These are phyloP conservation scores for Tauraco hartlaubi DNA, from an alignment of 2,797 vertebrate species.

Conservation along the genomic window DNA sequence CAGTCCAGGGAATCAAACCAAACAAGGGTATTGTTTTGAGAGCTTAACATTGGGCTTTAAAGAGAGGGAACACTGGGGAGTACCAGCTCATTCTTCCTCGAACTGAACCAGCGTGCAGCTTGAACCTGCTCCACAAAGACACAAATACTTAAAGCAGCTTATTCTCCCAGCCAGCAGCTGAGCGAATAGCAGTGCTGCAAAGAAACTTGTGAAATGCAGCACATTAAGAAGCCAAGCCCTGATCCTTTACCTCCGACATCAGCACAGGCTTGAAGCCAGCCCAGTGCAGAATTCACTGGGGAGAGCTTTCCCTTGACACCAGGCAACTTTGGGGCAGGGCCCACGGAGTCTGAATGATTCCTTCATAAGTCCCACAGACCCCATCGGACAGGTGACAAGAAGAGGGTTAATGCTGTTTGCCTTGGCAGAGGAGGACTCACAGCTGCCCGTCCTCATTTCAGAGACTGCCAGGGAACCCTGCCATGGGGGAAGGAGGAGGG, in stretches of 20 bases:
- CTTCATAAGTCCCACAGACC: neutral
- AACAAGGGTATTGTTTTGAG: neutral
- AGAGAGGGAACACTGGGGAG: neutral
- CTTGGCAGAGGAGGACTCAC: constrained; percentile 20
- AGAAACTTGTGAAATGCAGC: neutral
- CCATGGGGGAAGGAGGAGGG: neutral
- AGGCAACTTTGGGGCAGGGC: neutral
- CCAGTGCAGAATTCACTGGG: neutral
- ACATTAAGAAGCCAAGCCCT: neutral
- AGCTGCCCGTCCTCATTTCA: constrained; percentile 44
- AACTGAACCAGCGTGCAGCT: neutral
- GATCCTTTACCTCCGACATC: neutral
- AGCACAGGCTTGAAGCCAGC: neutral
- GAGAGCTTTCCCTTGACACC: neutral
- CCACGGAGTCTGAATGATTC: neutral
- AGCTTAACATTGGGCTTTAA: neutral
- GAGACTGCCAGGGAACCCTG: constrained; percentile 11
- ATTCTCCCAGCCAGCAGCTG: neutral
- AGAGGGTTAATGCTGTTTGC: neutral
- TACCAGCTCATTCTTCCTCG: neutral
- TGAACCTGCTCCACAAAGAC: neutral
- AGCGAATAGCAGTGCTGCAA: neutral
- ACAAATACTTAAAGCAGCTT: neutral
- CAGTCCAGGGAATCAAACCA: neutral
- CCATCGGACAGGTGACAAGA: neutral